Percentiles rank a stretch among this genome's conserved stretches.
phyloP scores from a whole-genome alignment of 2,888 invertebrate species.

The Caenorhabditis doughertyi region DNA sequence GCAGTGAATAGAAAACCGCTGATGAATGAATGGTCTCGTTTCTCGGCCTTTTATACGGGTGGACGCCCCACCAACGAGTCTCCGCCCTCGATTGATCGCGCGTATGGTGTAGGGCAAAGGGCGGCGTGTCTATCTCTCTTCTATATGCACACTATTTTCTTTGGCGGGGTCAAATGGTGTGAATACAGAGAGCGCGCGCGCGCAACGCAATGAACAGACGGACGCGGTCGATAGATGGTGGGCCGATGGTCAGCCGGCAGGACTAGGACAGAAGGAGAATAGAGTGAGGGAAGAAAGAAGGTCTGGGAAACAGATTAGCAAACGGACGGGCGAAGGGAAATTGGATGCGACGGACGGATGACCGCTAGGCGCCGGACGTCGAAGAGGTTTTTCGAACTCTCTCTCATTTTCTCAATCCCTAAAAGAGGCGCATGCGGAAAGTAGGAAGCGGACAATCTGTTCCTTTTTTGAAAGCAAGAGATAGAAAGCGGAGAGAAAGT shows the following conservation, averaged over 20 bases:
- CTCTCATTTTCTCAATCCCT: slow-evolving; percentile 42
- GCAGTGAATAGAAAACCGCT: slow-evolving; percentile 13
- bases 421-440: slow-evolving; percentile 27
- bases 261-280: slow-evolving; percentile 28
- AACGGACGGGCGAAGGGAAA: slow-evolving; percentile 29
- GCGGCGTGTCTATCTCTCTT: slow-evolving; percentile 25
- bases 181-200: slow-evolving; percentile 13
- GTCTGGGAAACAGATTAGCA: slow-evolving; percentile 59
- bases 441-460: slow-evolving; percentile 54
- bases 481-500: slow-evolving; percentile 11
- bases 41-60: slow-evolving; percentile 34
- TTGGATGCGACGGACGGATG: slow-evolving; percentile 52
- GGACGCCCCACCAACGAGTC: slow-evolving; percentile 7
- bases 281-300: slow-evolving; percentile 5
- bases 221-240: slow-evolving; percentile 53
- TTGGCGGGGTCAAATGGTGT: slow-evolving; percentile 42
- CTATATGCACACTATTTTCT: slow-evolving; percentile 28
- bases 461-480: slow-evolving; percentile 42
- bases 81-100: slow-evolving; percentile 34
- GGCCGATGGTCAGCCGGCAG: slow-evolving; percentile 46
- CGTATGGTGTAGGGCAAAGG: slow-evolving; percentile 39
- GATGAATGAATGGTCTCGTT: slow-evolving; percentile 22
- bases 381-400: slow-evolving; percentile 40
- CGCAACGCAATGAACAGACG: slow-evolving; percentile 20
- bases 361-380: slow-evolving; percentile 43